Evolutionary conservation across 2,113 vertebrate species (phyloP).

Genomic region (Pungitius pungitius): DNA sequence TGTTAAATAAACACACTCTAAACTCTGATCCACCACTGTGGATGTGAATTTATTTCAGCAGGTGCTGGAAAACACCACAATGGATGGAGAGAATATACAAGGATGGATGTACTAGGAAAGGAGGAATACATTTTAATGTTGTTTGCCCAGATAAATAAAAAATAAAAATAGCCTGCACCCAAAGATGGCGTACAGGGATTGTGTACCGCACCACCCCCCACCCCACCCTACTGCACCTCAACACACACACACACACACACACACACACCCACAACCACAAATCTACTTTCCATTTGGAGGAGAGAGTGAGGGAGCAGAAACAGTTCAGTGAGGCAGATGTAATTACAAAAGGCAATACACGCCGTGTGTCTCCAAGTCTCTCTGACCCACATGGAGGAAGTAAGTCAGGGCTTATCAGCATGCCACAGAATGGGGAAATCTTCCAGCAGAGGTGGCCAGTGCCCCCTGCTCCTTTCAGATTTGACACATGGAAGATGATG

Average conservation of each 20-base stretch:
- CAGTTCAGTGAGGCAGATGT: constrained; percentile 68
- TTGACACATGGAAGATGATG: constrained; percentile 58
- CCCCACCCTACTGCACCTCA: not conserved
- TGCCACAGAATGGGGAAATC: constrained; percentile 65
- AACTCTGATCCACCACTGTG: constrained; percentile 1
- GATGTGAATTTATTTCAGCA: constrained; percentile 29
- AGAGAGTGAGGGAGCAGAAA: constrained; percentile 50
- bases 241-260: constrained; percentile 7
- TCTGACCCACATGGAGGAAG: constrained; percentile 69
- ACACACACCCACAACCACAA: constrained; percentile 33
- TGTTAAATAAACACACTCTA: constrained; percentile 5
- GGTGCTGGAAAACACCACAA: constrained; percentile 26
- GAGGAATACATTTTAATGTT: constrained; percentile 40
- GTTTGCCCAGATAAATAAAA: constrained; percentile 44
- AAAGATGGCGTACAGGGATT: constrained; percentile 40
- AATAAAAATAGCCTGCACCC: constrained; percentile 39
- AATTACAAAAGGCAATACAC: constrained; percentile 77
- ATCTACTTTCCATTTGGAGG: constrained; percentile 45
- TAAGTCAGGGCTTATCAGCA: constrained; percentile 75
- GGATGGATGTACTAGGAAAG: constrained; percentile 36
- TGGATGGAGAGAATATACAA: constrained; percentile 24
- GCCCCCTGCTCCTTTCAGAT: constrained; percentile 62
- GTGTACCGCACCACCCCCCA: not conserved
- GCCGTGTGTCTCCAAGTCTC: constrained; percentile 62
- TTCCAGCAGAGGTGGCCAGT: constrained; percentile 53